Base-by-base conservation (phyloP, 2,113 vertebrate species). In the Tenebrosternarchus preto region DNA sequence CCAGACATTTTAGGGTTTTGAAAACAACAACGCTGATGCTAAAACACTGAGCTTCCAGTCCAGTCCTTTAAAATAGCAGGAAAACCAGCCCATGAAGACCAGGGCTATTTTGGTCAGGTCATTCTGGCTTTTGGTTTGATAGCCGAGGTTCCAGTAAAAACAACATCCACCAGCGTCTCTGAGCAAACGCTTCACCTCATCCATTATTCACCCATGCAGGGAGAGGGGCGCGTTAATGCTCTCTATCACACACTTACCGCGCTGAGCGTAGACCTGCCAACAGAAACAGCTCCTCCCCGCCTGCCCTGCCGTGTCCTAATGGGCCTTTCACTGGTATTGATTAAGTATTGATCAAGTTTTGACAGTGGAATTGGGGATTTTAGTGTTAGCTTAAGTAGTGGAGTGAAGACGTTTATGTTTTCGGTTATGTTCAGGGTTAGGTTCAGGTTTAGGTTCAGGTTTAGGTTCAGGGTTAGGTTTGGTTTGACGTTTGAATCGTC, bases 131-230 rank as follows among this genome's bases (percentile, higher is more conserved):
- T 90, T 83, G 86, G 90, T 91, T 88, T 89, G 90, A 92, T 92
- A 87, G 84, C 77, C 82, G 73, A 84, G 84, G 83, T 92, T 92
- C 91, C 90, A 89, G 91, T 91, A 92, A 92, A 89, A 84, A 83
- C 78, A 25, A 75, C 43, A 50, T 2, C 43, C 12, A 15, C 43
- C 77, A 83, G 86, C 80, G 72, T 73, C 88, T 85, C 88, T 85
- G 84, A 91, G 90, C 90, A 92, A 86, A 15, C 11, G 43, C 57
- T 36, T 53, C 55, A 88, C 78, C 90, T 91, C 89, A 91, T 93
- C 88, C 85, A 91, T 93, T 90, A 92, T 94, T 89, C 89, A 91
- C 85, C 33, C 73, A 80, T 83, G 90, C 86, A 80, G 83, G 50
- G 86, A 88, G 90, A 87, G 79, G 85, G 89, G 90, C 89, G 88